Percentiles rank a stretch among this genome's conserved stretches.
These are phyloP conservation scores for Ophthalmolycus amberensis DNA, from an alignment of 2,113 vertebrate species.

Conservation along the genomic window DNA sequence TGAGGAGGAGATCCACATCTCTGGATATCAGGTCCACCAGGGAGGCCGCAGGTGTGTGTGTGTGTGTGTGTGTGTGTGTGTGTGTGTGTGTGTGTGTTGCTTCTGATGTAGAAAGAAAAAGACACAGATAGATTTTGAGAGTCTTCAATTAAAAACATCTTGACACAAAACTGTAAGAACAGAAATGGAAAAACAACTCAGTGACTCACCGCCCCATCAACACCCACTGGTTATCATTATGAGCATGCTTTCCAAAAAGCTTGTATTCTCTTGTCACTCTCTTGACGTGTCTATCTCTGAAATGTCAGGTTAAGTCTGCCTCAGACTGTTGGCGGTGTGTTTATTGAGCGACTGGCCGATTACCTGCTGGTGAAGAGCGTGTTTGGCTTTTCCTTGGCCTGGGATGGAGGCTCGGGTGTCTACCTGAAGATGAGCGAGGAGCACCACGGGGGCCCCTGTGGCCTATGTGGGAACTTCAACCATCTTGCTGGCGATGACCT, in stretches of 20 bases:
- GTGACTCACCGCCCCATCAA: not conserved
- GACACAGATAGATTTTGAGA: not conserved
- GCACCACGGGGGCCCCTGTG: conserved; percentile 92
- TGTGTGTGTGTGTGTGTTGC: conserved; percentile 70
- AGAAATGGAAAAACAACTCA: not conserved
- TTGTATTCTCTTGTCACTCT: not conserved
- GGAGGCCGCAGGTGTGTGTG: conserved; percentile 87
- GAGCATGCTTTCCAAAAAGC: not conserved
- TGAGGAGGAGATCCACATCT: conserved; percentile 94
- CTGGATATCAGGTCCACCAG: conserved; percentile 92
- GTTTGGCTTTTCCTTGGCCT: conserved; percentile 97
- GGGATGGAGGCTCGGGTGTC: conserved; percentile 95
- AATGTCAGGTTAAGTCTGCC: conserved; percentile 88
- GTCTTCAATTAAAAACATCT: not conserved
- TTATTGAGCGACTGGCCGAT: conserved; percentile 94
- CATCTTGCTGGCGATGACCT: conserved; percentile 92
- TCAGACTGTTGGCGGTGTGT: conserved; percentile 90
- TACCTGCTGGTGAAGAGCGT: conserved; percentile 97
- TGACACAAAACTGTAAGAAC: not conserved
- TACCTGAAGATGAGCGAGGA: conserved; percentile 96
- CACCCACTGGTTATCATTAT: not conserved
- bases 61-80: conserved; percentile 22
- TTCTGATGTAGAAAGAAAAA: not conserved
- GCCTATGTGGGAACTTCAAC: conserved; percentile 97
- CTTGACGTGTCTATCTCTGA: conserved; percentile 27